Conservation (phyloP, 2,888 invertebrate genomes). For the Adineta ricciae region DNA sequence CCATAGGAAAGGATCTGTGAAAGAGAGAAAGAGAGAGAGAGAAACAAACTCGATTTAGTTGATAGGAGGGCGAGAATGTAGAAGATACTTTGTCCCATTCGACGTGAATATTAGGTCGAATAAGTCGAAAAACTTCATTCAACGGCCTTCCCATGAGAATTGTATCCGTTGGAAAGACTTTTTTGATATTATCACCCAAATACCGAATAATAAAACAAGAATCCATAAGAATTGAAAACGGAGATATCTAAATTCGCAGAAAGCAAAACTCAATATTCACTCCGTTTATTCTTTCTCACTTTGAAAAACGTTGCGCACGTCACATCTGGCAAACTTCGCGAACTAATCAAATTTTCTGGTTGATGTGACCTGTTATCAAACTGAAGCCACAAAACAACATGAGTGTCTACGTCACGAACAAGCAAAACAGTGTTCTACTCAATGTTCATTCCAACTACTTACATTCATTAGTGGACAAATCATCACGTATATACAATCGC, state of each 20-base stretch:
- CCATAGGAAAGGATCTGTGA: background rate
- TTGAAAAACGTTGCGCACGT: background rate
- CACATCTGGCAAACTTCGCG: background rate
- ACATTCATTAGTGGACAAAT: constrained; percentile 26
- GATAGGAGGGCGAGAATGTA: background rate
- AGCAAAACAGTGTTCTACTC: too few relatives aligned
- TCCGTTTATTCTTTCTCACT: background rate
- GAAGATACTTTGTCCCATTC: background rate
- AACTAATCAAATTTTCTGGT: background rate
- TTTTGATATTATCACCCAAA: background rate
- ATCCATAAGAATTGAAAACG: background rate
- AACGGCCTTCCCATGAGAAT: background rate
- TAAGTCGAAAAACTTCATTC: background rate
- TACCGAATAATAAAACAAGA: background rate
- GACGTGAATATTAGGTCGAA: background rate
- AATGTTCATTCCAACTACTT: background rate
- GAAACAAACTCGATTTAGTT: too few relatives aligned
- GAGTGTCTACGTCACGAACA: background rate
- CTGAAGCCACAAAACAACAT: constrained; percentile 24
- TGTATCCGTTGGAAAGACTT: background rate
- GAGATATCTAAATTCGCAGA: background rate
- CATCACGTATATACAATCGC: constrained; percentile 53
- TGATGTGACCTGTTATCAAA: constrained; percentile 13
- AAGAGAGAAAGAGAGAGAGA: background rate
- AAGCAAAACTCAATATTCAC: too few relatives aligned